phyloP scores from a whole-genome alignment of 2,113 vertebrate genomes.

The Talpa occidentalis region DNA sequence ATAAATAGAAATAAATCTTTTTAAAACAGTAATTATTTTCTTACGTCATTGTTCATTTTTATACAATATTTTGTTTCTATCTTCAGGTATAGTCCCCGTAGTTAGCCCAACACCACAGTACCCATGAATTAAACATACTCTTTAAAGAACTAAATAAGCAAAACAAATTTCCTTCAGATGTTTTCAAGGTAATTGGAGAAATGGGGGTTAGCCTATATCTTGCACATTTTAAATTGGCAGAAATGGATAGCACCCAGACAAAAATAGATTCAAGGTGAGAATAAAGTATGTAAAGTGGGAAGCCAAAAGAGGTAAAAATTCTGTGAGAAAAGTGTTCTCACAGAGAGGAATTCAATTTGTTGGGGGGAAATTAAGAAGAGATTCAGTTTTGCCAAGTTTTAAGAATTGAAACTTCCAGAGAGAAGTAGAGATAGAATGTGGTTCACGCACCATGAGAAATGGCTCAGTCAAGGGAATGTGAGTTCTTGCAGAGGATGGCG shows the following conservation, averaged over 20 bases:
- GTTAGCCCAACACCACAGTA: no score
- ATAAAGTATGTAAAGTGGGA: not conserved
- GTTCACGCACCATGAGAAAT: slow-evolving; percentile 59
- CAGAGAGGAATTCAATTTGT: slow-evolving; percentile 66
- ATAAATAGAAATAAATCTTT: no score
- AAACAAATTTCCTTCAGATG: not conserved
- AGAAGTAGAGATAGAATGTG: slow-evolving; percentile 76
- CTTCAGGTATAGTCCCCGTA: no score
- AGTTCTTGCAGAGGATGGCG: not conserved
- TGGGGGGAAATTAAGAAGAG: slow-evolving; percentile 68
- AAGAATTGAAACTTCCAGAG: slow-evolving; percentile 81
- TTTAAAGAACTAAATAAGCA: not conserved
- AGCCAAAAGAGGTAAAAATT: not conserved
- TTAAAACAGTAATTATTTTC: not conserved
- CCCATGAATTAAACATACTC: not conserved
- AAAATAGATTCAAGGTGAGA: not conserved
- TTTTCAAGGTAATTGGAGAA: slow-evolving; percentile 10
- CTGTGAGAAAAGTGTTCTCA: slow-evolving; percentile 50
- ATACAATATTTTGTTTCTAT: no score
- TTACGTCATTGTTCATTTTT: not conserved
- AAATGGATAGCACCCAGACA: not conserved
- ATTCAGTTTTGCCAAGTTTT: slow-evolving; percentile 77
- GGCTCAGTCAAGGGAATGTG: slow-evolving; percentile 2
- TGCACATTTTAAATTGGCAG: not conserved
- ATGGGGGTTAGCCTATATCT: not conserved